Percentiles rank a stretch among this genome's conserved stretches.
Evolutionary conservation across 2,797 vertebrate species (phyloP).

Genomic region (Siniperca undulata): DNA sequence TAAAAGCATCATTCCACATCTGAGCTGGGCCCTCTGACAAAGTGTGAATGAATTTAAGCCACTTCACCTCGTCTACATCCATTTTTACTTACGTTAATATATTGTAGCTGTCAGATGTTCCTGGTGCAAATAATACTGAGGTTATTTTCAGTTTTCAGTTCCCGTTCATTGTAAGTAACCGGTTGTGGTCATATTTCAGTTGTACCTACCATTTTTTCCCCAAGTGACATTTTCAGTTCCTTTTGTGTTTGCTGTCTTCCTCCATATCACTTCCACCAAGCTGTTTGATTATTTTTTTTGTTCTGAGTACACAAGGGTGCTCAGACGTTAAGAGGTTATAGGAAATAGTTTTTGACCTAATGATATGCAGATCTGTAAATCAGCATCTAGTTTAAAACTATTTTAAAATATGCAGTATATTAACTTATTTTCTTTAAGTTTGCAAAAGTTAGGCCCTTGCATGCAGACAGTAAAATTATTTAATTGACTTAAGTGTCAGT

Average conservation of each 20-base stretch:
- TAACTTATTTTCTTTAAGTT: neutral
- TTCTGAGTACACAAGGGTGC: neutral
- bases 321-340: neutral
- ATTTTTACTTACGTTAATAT: neutral
- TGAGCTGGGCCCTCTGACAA: neutral
- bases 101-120: neutral
- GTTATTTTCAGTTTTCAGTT: slow-evolving; percentile 10
- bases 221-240: slow-evolving; percentile 13
- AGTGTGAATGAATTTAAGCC: neutral
- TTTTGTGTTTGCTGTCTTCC: neutral
- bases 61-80: neutral
- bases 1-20: neutral
- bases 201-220: neutral
- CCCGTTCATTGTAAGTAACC: neutral
- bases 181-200: neutral
- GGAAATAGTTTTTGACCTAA: neutral
- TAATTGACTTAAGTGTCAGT: neutral
- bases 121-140: neutral
- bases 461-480: neutral
- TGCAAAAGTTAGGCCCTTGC: too few species aligned
- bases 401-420: neutral
- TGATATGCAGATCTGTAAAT: neutral
- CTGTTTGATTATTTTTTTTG: neutral
- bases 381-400: neutral
- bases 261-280: neutral